Percentiles rank a stretch among this genome's conserved stretches.
These are phyloP conservation scores for Allacma fusca DNA, from an alignment of 2,888 invertebrate species.

Conservation along the genomic window DNA sequence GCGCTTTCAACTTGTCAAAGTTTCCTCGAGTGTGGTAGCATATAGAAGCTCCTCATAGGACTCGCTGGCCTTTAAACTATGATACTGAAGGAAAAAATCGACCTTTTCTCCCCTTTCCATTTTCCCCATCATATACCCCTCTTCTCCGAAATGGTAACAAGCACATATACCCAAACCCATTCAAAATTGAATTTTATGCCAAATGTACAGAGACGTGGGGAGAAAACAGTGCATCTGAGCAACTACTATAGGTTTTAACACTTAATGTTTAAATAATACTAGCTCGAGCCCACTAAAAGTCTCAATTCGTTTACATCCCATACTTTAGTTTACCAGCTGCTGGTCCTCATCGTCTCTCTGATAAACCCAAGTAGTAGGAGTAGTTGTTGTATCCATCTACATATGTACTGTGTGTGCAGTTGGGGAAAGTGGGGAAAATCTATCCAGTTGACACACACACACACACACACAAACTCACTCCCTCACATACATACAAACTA, in stretches of 20 bases:
- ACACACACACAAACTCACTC: too few relatives aligned
- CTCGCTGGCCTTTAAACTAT: conserved; percentile 16
- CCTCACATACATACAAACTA: too few relatives aligned
- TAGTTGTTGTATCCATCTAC: too few relatives aligned
- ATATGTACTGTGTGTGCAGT: too few relatives aligned
- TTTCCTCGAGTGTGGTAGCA: too few relatives aligned
- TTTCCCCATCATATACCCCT: too few relatives aligned
- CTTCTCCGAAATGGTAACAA: too few relatives aligned
- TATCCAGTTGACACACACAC: too few relatives aligned
- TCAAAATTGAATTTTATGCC: conserved; percentile 24
- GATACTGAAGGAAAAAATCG: background rate
- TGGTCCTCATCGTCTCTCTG: background rate
- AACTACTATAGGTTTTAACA: conserved; percentile 5
- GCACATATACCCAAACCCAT: background rate
- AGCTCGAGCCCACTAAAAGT: background rate
- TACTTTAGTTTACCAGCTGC: conserved; percentile 6
- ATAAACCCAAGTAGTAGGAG: too few relatives aligned
- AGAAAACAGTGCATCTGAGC: background rate
- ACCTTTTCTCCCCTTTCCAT: background rate
- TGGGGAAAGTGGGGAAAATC: too few relatives aligned
- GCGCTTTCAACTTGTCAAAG: conserved; percentile 20
- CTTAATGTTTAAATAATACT: conserved; percentile 20
- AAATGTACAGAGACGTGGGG: background rate
- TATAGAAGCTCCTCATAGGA: background rate
- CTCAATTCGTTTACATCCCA: background rate